Conservation (phyloP, 2,888 invertebrate genomes). For the Leptinotarsa haldemani region DNA sequence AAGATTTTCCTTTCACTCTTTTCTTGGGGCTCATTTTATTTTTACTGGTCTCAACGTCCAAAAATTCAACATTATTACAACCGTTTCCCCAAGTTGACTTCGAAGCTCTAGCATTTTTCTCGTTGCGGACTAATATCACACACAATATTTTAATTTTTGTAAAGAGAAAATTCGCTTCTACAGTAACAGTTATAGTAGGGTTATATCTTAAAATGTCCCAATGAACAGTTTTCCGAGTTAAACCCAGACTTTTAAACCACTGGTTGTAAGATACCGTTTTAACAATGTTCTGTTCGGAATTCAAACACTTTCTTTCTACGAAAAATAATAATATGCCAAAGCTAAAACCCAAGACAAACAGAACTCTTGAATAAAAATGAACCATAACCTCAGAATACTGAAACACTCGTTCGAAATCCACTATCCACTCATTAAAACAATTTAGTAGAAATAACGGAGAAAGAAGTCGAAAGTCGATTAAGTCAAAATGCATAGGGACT, state of each 20-base stretch:
- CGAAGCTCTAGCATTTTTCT: constrained; percentile 62
- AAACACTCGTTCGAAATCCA: no score
- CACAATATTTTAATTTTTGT: constrained; percentile 65
- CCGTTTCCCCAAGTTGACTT: constrained; percentile 61
- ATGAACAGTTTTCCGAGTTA: constrained; percentile 40
- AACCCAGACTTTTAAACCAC: constrained; percentile 52
- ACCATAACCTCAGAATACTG: constrained; percentile 43
- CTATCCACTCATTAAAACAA: no score
- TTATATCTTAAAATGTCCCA: constrained; percentile 57
- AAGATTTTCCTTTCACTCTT: constrained; percentile 54
- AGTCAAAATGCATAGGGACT: no score
- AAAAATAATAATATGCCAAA: constrained; percentile 48
- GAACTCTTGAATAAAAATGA: constrained; percentile 50
- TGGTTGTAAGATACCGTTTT: constrained; percentile 45
- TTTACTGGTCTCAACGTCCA: constrained; percentile 49
- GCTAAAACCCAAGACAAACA: constrained; percentile 50
- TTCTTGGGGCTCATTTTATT: constrained; percentile 54
- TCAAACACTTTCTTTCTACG: constrained; percentile 37
- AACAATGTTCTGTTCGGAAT: constrained; percentile 27
- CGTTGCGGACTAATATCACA: constrained; percentile 65
- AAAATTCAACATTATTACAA: constrained; percentile 57
- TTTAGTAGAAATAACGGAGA: no score
- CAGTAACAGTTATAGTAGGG: constrained; percentile 43
- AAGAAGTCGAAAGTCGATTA: no score
- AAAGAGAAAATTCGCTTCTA: constrained; percentile 58